phyloP scores from a whole-genome alignment of 2,113 vertebrate genomes.

The Oryzias curvinotus region DNA sequence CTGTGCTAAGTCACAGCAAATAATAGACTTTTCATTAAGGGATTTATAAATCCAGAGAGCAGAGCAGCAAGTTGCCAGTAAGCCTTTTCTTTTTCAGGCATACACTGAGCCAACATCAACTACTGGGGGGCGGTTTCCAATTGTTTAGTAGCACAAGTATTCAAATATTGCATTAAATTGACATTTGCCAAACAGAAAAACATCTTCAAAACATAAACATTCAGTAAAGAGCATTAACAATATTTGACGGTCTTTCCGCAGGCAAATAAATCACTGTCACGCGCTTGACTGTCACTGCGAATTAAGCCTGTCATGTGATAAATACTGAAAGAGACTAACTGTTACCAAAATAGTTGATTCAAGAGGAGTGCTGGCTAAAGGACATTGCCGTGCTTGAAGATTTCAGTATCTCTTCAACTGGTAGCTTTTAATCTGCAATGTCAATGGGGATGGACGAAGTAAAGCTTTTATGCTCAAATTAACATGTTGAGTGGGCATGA shows the following conservation, averaged over 20 bases:
- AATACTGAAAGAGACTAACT: constrained; percentile 8
- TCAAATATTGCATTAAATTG: background rate
- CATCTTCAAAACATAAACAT: background rate
- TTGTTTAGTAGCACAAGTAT: too few relatives aligned
- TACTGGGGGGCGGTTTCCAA: too few relatives aligned
- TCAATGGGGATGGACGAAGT: too few relatives aligned
- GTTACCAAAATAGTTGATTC: constrained; percentile 40
- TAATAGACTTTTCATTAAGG: constrained; percentile 35
- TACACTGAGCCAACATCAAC: too few relatives aligned
- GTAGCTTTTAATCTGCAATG: background rate
- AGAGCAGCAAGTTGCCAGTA: constrained; percentile 10
- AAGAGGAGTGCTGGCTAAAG: constrained; percentile 44
- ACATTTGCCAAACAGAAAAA: background rate
- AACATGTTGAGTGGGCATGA: too few relatives aligned
- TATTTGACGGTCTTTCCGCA: constrained; percentile 13
- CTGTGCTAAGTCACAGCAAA: constrained; percentile 32
- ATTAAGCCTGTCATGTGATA: constrained; percentile 18
- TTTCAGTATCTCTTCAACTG: constrained; percentile 30
- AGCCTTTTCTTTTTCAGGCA: background rate
- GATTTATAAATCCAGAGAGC: constrained; percentile 12
- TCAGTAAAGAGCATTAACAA: constrained; percentile 8
- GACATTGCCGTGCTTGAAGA: constrained; percentile 29
- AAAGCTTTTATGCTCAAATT: too few relatives aligned
- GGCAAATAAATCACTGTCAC: constrained; percentile 7
- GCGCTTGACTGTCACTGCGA: constrained; percentile 29